These are phyloP conservation scores for Ennomos fuscantarius DNA, from an alignment of 2,888 invertebrate genomes.

Conservation along the genomic window DNA sequence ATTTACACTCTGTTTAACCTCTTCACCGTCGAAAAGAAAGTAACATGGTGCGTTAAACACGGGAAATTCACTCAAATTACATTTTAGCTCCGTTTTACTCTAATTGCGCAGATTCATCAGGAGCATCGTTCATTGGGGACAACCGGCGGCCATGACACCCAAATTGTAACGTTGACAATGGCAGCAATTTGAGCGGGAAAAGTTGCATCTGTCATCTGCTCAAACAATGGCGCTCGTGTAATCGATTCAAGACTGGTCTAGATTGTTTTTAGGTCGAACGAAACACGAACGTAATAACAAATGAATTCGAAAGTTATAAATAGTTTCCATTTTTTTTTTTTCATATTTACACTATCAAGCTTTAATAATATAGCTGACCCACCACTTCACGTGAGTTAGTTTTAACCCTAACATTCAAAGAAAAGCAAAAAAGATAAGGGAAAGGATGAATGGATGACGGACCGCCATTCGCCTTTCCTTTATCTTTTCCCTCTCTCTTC, in stretches of 20 bases:
- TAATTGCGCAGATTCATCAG: slow-evolving; percentile 74
- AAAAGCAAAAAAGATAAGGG: too few species aligned
- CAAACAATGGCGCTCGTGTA: slow-evolving; percentile 25
- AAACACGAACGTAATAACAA: slow-evolving; percentile 12
- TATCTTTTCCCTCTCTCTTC: too few species aligned
- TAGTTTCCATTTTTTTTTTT: too few species aligned
- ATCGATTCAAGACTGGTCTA: slow-evolving; percentile 27
- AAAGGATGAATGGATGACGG: too few species aligned
- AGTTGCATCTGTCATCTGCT: slow-evolving; percentile 39
- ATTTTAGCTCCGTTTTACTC: slow-evolving; percentile 77
- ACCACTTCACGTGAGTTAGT: too few species aligned
- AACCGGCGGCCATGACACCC: slow-evolving; percentile 59
- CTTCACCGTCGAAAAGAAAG: slow-evolving; percentile 74
- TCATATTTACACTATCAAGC: too few species aligned
- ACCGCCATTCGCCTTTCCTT: too few species aligned
- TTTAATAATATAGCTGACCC: too few species aligned
- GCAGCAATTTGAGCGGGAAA: slow-evolving; percentile 67
- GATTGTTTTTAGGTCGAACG: slow-evolving; percentile 22
- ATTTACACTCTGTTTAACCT: slow-evolving; percentile 81
- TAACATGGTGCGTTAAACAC: slow-evolving; percentile 76
- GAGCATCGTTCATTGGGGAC: slow-evolving; percentile 61
- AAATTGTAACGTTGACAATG: slow-evolving; percentile 57
- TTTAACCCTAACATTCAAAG: too few species aligned
- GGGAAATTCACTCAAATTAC: slow-evolving; percentile 76
- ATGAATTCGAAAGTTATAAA: too few species aligned